Evolutionary conservation across 1,140 invertebrate genomes (phyloP).

Genomic region (Contarinia nasturtii): DNA sequence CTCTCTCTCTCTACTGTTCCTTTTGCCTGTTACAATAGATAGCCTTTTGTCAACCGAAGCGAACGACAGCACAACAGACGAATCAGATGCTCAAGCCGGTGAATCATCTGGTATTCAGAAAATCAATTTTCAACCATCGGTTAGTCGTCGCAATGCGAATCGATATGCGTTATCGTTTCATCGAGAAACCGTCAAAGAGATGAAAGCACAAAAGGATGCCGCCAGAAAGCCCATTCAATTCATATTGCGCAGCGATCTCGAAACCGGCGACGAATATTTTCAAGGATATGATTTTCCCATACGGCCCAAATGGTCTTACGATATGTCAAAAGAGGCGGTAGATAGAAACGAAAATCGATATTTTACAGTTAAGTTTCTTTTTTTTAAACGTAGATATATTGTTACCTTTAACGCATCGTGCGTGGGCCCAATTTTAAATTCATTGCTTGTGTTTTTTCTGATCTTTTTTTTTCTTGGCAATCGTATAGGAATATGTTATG

Average conservation of each 20-base stretch:
- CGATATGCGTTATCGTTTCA: constrained; percentile 58
- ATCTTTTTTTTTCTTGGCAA: constrained; percentile 2
- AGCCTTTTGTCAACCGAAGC: neutral
- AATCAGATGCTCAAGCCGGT: constrained; percentile 13
- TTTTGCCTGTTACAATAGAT: neutral
- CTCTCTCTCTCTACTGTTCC: neutral
- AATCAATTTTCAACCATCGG: constrained; percentile 12
- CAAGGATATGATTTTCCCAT: constrained; percentile 58
- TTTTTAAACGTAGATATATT: too few relatives aligned
- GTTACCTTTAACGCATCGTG: too few relatives aligned
- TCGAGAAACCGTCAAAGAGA: constrained; percentile 45
- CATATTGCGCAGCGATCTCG: constrained; percentile 37
- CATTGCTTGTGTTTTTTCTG: neutral
- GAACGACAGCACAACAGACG: constrained; percentile 3
- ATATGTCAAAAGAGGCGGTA: constrained; percentile 45
- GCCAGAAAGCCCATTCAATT: constrained; percentile 34
- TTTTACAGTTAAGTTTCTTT: constrained; percentile 43
- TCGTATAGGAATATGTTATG: constrained; percentile 28
- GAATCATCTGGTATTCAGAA: constrained; percentile 17
- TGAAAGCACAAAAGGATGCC: constrained; percentile 40
- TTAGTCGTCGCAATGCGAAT: constrained; percentile 17
- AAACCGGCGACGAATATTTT: constrained; percentile 48
- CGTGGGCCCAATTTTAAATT: neutral
- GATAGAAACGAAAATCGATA: constrained; percentile 57
- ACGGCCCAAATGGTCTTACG: constrained; percentile 61